These are phyloP conservation scores for Xenus cinereus DNA, from an alignment of 2,113 vertebrate species.

Conservation along the genomic window DNA sequence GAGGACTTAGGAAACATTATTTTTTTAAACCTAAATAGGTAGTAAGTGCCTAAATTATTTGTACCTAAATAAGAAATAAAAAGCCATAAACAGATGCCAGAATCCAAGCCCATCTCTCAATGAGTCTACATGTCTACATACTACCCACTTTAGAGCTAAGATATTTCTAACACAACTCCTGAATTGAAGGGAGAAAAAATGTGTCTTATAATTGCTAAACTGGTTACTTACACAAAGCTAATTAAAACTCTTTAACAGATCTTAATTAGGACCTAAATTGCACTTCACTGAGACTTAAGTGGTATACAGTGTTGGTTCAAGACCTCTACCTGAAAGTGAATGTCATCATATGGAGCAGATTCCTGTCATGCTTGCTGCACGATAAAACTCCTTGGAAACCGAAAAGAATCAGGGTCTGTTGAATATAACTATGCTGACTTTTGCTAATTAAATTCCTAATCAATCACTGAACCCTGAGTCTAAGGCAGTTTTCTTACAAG, in stretches of 20 bases:
- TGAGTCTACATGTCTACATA: not conserved
- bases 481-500: not conserved
- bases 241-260: slow-evolving; percentile 8
- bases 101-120: not conserved
- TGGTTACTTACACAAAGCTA: not conserved
- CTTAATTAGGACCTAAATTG: slow-evolving; percentile 10
- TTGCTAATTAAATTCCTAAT: slow-evolving; percentile 15
- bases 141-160: not conserved
- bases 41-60: not conserved
- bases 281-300: not conserved
- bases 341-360: not conserved
- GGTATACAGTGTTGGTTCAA: not conserved
- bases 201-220: not conserved
- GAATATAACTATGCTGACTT: not conserved
- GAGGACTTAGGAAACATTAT: not conserved
- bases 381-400: not conserved
- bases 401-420: not conserved
- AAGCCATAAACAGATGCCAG: not conserved
- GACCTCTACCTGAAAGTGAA: not conserved
- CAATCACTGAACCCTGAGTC: not conserved
- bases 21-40: not conserved
- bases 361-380: not conserved
- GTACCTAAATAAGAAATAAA: not conserved
- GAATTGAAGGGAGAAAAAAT: not conserved
- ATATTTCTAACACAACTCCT: not conserved